Conservation (phyloP, 2,888 invertebrate genomes). For the Spisula solida region DNA sequence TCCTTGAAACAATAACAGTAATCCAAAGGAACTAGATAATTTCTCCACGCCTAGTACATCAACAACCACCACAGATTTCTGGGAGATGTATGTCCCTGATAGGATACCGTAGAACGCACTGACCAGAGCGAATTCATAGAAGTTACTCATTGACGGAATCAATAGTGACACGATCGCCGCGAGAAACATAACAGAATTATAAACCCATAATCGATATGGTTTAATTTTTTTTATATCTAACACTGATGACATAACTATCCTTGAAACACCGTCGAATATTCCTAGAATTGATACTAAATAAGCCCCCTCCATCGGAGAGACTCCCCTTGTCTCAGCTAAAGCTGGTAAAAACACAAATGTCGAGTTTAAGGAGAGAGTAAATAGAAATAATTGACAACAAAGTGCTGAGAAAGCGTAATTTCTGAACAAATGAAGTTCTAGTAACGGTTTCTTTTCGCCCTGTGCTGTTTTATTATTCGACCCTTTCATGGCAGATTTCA, state of each 20-base stretch:
- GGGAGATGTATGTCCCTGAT: conserved; percentile 81
- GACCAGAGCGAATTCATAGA: conserved; percentile 68
- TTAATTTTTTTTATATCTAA: conserved; percentile 75
- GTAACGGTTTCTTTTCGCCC: conserved; percentile 58
- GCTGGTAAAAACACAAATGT: conserved; percentile 82
- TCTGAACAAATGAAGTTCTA: conserved; percentile 72
- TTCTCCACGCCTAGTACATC: conserved; percentile 81
- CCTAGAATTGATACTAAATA: conserved; percentile 79
- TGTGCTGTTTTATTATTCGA: conserved; percentile 27
- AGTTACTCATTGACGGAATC: conserved; percentile 72
- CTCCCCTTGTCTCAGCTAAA: conserved; percentile 74
- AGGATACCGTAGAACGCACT: conserved; percentile 78
- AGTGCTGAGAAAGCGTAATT: conserved; percentile 72
- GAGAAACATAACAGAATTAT: conserved; percentile 77
- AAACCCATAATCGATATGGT: conserved; percentile 75
- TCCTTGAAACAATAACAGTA: conserved; percentile 81
- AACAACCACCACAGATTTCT: conserved; percentile 82
- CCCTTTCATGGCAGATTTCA: conserved; percentile 54
- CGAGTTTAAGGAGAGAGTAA: conserved; percentile 74
- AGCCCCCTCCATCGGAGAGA: conserved; percentile 74
- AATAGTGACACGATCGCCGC: conserved; percentile 75
- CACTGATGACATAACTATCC: conserved; percentile 76
- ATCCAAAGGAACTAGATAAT: conserved; percentile 80
- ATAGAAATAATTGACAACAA: conserved; percentile 73
- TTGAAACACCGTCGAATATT: conserved; percentile 74